Percentiles rank a stretch among this genome's conserved stretches.
These are phyloP conservation scores for Panorpa germanica DNA, from an alignment of 2,888 invertebrate species.

Conservation along the genomic window DNA sequence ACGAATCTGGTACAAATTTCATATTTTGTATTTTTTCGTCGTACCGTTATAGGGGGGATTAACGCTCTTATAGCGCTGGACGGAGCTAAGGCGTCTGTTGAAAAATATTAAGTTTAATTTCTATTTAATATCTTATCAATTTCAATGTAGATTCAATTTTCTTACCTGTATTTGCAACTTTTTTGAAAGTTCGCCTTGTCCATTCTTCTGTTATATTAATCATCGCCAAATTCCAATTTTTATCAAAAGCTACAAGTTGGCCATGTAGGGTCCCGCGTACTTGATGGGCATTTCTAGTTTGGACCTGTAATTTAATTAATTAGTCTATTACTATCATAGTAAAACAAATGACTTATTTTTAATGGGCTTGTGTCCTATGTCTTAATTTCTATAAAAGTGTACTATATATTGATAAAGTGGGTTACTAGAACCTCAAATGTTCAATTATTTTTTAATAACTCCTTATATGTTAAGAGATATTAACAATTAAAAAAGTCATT, in stretches of 20 bases:
- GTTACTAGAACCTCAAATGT: too few species aligned
- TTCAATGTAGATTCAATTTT: too few species aligned
- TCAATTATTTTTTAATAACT: too few species aligned
- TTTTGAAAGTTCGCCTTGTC: slow-evolving; percentile 33
- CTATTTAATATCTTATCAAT: too few species aligned
- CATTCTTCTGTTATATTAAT: slow-evolving; percentile 69
- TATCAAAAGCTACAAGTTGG: slow-evolving; percentile 72
- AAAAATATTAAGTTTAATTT: too few species aligned
- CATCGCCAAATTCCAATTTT: slow-evolving; percentile 82
- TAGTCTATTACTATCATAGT: too few species aligned
- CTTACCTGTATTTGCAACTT: slow-evolving; percentile 18
- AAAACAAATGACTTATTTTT: background rate
- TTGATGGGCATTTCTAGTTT: slow-evolving; percentile 49
- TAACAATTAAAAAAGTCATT: too few species aligned
- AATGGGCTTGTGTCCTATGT: background rate
- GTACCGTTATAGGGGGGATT: slow-evolving; percentile 32
- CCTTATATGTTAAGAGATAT: too few species aligned
- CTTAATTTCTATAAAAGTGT: slow-evolving; percentile 11
- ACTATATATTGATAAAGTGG: too few species aligned
- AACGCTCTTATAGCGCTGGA: slow-evolving; percentile 26
- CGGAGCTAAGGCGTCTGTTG: too few species aligned
- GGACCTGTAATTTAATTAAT: slow-evolving; percentile 50
- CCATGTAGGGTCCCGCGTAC: slow-evolving; percentile 65
- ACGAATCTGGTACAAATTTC: slow-evolving; percentile 48
- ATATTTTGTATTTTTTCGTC: slow-evolving; percentile 38